Evolutionary conservation across 2,797 vertebrate genomes (phyloP).

Genomic region (Gymnoscopelus microlampas): DNA sequence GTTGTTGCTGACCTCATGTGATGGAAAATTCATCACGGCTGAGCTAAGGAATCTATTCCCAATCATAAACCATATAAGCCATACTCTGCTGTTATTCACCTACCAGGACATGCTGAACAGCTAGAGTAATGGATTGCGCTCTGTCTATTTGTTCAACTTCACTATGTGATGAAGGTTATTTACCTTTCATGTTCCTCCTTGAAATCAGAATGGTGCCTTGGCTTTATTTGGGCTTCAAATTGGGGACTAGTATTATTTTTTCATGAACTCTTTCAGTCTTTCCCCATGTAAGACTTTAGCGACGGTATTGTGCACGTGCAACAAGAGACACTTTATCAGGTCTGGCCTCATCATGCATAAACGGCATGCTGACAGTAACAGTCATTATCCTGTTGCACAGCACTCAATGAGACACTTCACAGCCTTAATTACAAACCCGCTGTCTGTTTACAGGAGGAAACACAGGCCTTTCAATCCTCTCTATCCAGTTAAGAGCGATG

Average conservation of each 20-base stretch:
- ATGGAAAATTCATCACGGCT: background rate
- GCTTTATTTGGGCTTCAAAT: slow-evolving; percentile 22
- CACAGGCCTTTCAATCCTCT: slow-evolving; percentile 43
- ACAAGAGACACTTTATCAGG: slow-evolving; percentile 34
- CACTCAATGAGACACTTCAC: slow-evolving; percentile 55
- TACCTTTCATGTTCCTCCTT: slow-evolving; percentile 11
- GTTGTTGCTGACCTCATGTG: background rate
- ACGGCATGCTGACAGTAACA: slow-evolving; percentile 42
- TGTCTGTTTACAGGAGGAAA: slow-evolving; percentile 51
- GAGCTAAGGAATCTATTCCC: background rate
- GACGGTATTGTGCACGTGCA: slow-evolving; percentile 2
- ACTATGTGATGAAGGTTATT: background rate
- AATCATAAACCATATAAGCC: slow-evolving; percentile 8
- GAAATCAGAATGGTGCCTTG: slow-evolving; percentile 22
- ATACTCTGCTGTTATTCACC: slow-evolving; percentile 11
- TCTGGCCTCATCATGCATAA: slow-evolving; percentile 36
- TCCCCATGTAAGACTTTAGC: no score
- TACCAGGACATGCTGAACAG: slow-evolving; percentile 1
- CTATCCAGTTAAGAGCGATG: slow-evolving; percentile 56
- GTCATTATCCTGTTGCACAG: slow-evolving; percentile 58
- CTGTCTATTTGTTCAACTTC: slow-evolving; percentile 24
- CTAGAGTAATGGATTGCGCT: slow-evolving; percentile 20
- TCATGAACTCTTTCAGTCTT: no score
- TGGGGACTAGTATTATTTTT: background rate
- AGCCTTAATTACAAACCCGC: slow-evolving; percentile 62